phyloP scores from a whole-genome alignment of 2,888 invertebrate genomes.

The Apodemia zela region DNA sequence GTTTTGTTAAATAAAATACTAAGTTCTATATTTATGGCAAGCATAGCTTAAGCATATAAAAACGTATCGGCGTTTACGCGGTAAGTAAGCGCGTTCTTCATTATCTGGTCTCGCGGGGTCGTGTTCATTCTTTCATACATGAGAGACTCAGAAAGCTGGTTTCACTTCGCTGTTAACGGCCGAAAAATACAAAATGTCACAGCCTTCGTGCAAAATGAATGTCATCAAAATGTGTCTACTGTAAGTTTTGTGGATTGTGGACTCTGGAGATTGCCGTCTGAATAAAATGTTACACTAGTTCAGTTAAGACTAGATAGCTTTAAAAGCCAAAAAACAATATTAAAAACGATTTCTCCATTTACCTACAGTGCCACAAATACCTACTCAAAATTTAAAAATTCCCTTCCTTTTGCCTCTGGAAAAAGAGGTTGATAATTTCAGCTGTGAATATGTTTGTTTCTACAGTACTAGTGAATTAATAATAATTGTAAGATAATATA shows the following conservation, averaged over 20 bases:
- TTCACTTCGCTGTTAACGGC: background rate
- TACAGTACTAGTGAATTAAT: constrained; percentile 31
- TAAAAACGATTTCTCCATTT: background rate
- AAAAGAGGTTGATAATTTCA: background rate
- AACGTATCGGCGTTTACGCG: too few species aligned
- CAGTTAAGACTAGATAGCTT: background rate
- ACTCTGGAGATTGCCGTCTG: background rate
- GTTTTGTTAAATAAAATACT: too few species aligned
- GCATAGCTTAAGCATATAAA: too few species aligned
- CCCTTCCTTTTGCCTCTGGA: background rate
- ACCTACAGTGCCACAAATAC: background rate
- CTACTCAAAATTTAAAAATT: background rate
- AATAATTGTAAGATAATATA: constrained; percentile 40
- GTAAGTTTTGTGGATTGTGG: background rate
- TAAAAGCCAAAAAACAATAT: background rate
- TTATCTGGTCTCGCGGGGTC: too few species aligned
- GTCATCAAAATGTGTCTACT: background rate
- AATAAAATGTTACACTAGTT: background rate
- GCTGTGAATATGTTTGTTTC: constrained; percentile 10
- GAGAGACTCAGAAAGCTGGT: too few species aligned
- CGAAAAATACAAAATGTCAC: background rate
- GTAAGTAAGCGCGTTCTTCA: too few species aligned
- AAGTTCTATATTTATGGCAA: too few species aligned
- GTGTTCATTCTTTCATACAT: too few species aligned
- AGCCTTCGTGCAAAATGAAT: background rate